Evolutionary conservation across 2,888 invertebrate genomes (phyloP), one percentile per base, ranked within the genome.

Genomic region (Pseudococcus jackbeardsleyi): DNA sequence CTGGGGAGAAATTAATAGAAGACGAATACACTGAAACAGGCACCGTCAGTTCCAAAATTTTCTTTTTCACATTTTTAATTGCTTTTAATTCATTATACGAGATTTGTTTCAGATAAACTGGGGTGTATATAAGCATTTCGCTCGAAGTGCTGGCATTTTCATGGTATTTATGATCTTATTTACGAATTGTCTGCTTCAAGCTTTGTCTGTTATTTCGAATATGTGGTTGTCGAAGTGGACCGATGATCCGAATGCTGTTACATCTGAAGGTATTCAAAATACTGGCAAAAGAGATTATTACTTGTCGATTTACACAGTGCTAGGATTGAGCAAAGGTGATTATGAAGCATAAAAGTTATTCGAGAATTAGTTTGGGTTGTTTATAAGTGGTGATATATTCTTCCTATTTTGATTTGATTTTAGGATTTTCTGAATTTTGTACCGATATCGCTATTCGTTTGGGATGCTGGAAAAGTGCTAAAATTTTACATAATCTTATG

Each of bases 11-110:
- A 92, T 93, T 99, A 9, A 98, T 98, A 89, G 97, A 98, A 92
- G 94, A 94, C 0, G 99, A 99, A 91, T 97, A 96, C 91, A 93
- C 97, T 0, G 97, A 97, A 93, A 97, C 96, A 0, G 99, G 99
- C 90, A 96, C 96, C 91, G 97, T 96, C 26, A 82, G 54, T 33
- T 33, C 3, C 3, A 33, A 3, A 1, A 33, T 33, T 33, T 33
- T 33, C 26, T 33, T 3, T 33, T 33, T 33, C 3, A 33, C 26
- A 33, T 33, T 33, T 33, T 2, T 2, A 33, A 33, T 33, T 33
- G 26, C 26, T 2, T 33, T 33, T 33, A 33, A 33, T 33, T 33
- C 26, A 33, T 33, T 33, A 33, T 33, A 3, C n/a, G 3, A 33
- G 3, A 33, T 33, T 33, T 33, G 26, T 33, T 33, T 33, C 26